Evolutionary conservation across 2,797 vertebrate species (phyloP), one percentile per base, ranked within the genome.

Genomic region (Momotus momota): DNA sequence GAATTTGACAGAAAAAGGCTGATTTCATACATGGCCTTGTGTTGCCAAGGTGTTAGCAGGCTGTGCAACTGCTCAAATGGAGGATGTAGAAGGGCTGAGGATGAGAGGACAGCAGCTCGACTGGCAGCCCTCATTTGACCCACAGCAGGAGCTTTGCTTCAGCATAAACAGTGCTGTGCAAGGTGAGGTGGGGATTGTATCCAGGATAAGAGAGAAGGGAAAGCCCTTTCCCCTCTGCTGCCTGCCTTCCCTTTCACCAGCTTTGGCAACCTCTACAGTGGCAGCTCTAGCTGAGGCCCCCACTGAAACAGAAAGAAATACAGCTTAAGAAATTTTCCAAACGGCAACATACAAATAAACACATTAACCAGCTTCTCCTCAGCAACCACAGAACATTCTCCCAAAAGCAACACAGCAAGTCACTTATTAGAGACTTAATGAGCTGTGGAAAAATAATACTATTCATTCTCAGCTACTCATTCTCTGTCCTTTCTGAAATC

Each of bases 321-420:
- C 49, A 70, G 25, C 66, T 70, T 29, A 10, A 74, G 79, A 65
- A 93, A 73, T 87, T 90, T 91, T 93, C 95, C 86, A 69, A 90
- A 46, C 66, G 65, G 72, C 83, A 48, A 48, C 71, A 61, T 14
- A 57, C 91, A 81, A 93, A 92, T 87, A 93, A 96, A 93, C 88
- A 80, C 74, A 69, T 87, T 61, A 90, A 33, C 88, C 65, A 23
- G 21, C 93, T 57, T 84, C 83, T 88, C 84, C 90, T 81, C 91
- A 51, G 88, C 66, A 26, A 66, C 88, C 93, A 49, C 81, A 78
- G 67, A 81, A 22, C 93, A 80, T 35, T 74, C 70, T 90, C 95
- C 95, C 95, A 92, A 94, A 89, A 93, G 93, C 88, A 94, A 90
- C 79, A 90, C 88, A 84, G 86, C 88, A 48, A 94, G 88, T 83